phyloP scores from a whole-genome alignment of 2,797 vertebrate species.

The Kryptopterus vitreolus region DNA sequence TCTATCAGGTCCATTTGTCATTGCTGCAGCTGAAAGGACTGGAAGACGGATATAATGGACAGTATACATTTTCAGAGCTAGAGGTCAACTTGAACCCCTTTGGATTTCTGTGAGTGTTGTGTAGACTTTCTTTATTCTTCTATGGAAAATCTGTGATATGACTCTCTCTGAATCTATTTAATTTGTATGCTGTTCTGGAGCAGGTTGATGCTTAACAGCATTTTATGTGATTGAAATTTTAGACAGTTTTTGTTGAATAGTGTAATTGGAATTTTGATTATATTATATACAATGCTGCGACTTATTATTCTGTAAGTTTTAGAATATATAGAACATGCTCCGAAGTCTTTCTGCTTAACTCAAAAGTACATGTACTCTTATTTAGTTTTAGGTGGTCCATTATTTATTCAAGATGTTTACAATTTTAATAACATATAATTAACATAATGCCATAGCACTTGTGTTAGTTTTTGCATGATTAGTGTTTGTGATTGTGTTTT shows the following conservation, averaged over 20 bases:
- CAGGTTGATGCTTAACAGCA: too few relatives aligned
- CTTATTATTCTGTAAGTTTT: too few relatives aligned
- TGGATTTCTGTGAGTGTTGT: constrained; percentile 86
- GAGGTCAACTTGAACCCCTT: constrained; percentile 80
- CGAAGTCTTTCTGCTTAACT: too few relatives aligned
- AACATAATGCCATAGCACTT: neutral
- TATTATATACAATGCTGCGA: too few relatives aligned
- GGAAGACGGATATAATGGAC: constrained; percentile 85
- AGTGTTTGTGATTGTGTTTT: neutral
- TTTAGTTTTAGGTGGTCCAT: neutral
- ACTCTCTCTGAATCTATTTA: too few relatives aligned
- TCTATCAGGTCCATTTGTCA: constrained; percentile 79
- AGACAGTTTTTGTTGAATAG: too few relatives aligned
- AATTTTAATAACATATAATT: neutral
- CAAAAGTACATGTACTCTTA: neutral
- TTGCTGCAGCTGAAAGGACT: constrained; percentile 92
- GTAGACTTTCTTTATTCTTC: neutral
- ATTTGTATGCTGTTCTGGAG: too few relatives aligned
- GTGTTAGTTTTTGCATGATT: neutral
- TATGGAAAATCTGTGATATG: neutral
- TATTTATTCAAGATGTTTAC: neutral
- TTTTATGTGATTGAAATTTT: too few relatives aligned
- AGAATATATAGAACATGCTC: too few relatives aligned
- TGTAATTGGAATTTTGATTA: too few relatives aligned
- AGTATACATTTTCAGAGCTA: constrained; percentile 74